Conservation (phyloP, 2,113 vertebrate genomes). For the Hemibagrus wyckioides region DNA sequence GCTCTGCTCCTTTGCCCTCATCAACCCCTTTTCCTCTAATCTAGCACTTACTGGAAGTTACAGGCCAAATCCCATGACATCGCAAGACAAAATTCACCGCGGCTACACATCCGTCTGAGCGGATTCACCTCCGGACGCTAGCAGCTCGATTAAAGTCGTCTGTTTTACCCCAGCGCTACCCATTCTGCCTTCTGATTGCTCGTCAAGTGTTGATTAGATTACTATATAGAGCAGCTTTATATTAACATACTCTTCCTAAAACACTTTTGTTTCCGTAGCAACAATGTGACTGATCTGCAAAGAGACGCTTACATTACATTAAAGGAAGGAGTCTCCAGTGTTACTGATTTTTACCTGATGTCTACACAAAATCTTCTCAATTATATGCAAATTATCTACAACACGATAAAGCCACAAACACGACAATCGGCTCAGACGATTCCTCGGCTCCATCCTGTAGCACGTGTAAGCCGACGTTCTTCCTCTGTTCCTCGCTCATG, state of each 20-base stretch:
- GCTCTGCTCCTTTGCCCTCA: conserved; percentile 6
- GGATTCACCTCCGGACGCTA: background rate
- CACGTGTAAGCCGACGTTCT: background rate
- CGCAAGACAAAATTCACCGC: background rate
- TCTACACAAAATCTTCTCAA: too few species aligned
- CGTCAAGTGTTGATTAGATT: background rate
- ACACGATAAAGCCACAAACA: background rate
- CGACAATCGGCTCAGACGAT: too few species aligned
- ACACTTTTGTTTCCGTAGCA: background rate
- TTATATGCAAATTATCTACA: too few species aligned
- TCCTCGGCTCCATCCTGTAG: too few species aligned
- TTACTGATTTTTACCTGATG: background rate
- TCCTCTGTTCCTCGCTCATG: background rate
- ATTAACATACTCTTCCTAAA: background rate
- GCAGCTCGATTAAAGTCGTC: background rate
- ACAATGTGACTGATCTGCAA: background rate
- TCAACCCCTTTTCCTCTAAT: conserved; percentile 21
- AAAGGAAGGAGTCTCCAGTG: background rate
- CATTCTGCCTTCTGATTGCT: background rate
- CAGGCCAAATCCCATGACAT: conserved; percentile 19
- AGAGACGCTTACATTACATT: background rate
- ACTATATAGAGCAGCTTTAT: background rate
- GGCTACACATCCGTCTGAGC: background rate
- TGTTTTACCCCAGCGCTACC: background rate
- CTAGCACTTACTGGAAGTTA: conserved; percentile 53